Evolutionary conservation across 2,797 vertebrate species (phyloP), one percentile per base, ranked within the genome.

Genomic region (Vireo griseus): DNA sequence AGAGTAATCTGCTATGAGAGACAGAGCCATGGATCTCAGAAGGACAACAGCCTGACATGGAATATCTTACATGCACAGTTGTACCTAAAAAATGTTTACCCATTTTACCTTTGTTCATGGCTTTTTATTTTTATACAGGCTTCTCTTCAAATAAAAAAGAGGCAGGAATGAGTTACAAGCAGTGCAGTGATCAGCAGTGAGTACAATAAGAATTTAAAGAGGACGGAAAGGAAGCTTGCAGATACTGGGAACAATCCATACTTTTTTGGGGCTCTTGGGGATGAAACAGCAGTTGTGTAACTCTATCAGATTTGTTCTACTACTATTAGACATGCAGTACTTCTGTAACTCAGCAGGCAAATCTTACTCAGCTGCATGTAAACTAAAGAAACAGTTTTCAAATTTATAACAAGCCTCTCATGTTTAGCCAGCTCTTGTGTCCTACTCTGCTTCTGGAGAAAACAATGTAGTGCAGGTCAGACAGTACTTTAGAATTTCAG

Each of bases 31-130:
- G 67, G 42, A 54, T 37, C 50, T 82, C 42, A 25, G 37, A 31
- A 79, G 48, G 33, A 66, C 25, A 66, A 31, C 19, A 51, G 37
- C 25, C 51, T 82, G 63, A 73, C 40, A 48, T 17, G 45, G 16
- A 81, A 35, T 52, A 79, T 20, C 18, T 88, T 26, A 71, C 42
- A 39, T 16, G 29, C 16, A 24, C 22, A 66, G 58, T 2, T 61
- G 16, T 15, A 59, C 0, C 0, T n/a, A 37, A 45, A 37, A 45
- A 5, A 4, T 10, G 18, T 40, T 66, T 31, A 31, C 8, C 14
- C 16, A 11, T 68, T 67, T 84, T 10, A 42, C 31, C n/a, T 31
- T 52, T n/a, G 3, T 12, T 50, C 6, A 6, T n/a, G 11, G 47
- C 1, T 48, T 37, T 67, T 52, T 55, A 50, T 62, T 67, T 39